Conservation (phyloP, 2,888 invertebrate species). For the Ornithoptera priamus region DNA sequence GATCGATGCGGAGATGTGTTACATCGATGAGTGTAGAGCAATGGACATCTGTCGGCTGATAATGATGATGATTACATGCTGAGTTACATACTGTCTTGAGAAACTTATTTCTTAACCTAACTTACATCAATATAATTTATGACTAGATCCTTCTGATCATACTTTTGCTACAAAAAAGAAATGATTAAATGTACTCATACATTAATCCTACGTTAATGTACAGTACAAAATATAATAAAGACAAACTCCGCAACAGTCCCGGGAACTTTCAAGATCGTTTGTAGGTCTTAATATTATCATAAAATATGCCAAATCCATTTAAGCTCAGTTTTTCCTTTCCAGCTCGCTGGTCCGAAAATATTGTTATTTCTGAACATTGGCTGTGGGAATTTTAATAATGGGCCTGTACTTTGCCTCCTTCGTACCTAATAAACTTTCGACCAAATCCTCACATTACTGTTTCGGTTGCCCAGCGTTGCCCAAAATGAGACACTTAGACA, state of each 20-base stretch:
- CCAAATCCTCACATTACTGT: slow-evolving; percentile 23
- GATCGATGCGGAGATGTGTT: no score
- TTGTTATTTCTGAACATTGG: slow-evolving; percentile 57
- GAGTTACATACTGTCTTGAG: no score
- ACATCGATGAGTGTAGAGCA: no score
- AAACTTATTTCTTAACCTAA: no score
- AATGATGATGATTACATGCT: no score
- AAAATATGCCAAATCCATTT: slow-evolving; percentile 69
- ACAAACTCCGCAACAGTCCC: slow-evolving; percentile 26
- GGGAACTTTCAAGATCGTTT: slow-evolving; percentile 40
- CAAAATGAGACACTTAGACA: slow-evolving; percentile 2
- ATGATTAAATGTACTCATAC: slow-evolving; percentile 2
- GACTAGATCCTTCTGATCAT: background rate
- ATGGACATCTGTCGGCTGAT: no score
- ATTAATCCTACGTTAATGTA: background rate
- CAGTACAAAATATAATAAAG: slow-evolving; percentile 17
- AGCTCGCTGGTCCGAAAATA: slow-evolving; percentile 60
- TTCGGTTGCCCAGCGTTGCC: slow-evolving; percentile 1
- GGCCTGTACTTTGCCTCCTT: slow-evolving; percentile 35
- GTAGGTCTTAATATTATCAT: slow-evolving; percentile 44
- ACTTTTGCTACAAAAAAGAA: background rate
- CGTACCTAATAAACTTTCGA: slow-evolving; percentile 38
- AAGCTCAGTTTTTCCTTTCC: slow-evolving; percentile 60
- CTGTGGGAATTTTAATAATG: slow-evolving; percentile 50
- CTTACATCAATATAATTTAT: no score